Evolutionary conservation across 2,113 vertebrate species (phyloP).

Genomic region (Cottus gobio): DNA sequence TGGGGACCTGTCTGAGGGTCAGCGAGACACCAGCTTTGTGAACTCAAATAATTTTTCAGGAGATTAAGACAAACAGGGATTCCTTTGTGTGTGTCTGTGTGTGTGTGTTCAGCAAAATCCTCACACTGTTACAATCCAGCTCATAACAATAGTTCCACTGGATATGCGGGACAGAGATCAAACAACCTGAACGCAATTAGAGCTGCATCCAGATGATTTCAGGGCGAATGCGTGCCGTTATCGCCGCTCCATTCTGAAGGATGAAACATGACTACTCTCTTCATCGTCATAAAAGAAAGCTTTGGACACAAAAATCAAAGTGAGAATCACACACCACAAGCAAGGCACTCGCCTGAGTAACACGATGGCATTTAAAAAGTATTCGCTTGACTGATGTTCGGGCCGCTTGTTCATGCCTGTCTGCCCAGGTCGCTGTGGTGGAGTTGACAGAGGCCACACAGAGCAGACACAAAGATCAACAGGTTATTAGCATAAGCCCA

Average conservation of each 20-base stretch:
- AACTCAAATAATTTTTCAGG: conserved; percentile 7
- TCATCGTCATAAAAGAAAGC: conserved; percentile 45
- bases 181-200: conserved; percentile 63
- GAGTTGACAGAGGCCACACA: conserved; percentile 43
- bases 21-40: conserved; percentile 22
- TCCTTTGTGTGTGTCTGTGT: not conserved
- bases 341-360: conserved; percentile 38
- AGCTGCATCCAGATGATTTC: conserved; percentile 54
- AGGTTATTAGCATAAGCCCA: conserved; percentile 57
- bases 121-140: conserved; percentile 13
- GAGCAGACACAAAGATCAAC: conserved; percentile 55
- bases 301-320: conserved; percentile 49
- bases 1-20: not conserved
- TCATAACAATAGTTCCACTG: conserved; percentile 26
- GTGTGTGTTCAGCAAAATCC: conserved; percentile 9
- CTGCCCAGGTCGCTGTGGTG: conserved; percentile 7
- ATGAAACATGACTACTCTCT: conserved; percentile 31
- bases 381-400: conserved; percentile 47
- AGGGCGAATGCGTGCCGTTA: conserved; percentile 42
- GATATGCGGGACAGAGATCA: conserved; percentile 40
- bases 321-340: conserved; percentile 32
- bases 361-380: conserved; percentile 44
- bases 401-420: conserved; percentile 33
- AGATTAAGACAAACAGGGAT: not conserved
- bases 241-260: conserved; percentile 45